Base-by-base conservation (phyloP, 2,113 vertebrate genomes). In the Indicator indicator region DNA sequence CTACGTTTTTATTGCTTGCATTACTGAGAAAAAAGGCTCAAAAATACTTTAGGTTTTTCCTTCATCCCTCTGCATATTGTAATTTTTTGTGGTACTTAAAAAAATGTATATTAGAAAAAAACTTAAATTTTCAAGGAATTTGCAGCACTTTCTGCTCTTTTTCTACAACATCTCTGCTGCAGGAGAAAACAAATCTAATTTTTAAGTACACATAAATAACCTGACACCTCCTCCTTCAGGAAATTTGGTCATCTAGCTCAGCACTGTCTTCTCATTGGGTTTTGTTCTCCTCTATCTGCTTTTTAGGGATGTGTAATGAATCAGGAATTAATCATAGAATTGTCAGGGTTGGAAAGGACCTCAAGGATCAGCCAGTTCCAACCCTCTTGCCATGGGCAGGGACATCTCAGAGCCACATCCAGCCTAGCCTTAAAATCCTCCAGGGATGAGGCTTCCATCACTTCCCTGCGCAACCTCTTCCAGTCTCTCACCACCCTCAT, bases 141-240 rank as follows among this genome's bases (percentile, higher is more conserved):
- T 76, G 38, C 63, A 50, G 92, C 67, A 56, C 52, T 16, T 55
- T 75, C 19, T 80, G 44, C 44, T 46, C 90, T 89, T 24, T 11
- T 69, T 56, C 82, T 63, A 76, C 26, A 32, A 12, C 42, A 63
- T 59, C 83, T 91, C 54, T 86, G 46, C 90, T 76, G 19, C 78
- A 64, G 26, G 89, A 74, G 68, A 71, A 93, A 75, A 26, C 46
- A 56, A 65, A 80, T 59, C 84, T 84, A 36, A 56, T 95, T 93
- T 95, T 91, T 90, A 84, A 97, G 94, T 87, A 82, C 88, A 74
- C 82, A 32, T 89, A 40, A 91, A 78, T 67, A 96, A 91, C 90
- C 74, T 52, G 69, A 83, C 59, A 77, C 32, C 68, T 46, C 38
- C 2, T 73, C 48, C 48, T 46, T 42, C 1, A 1, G 33, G 40